Evolutionary conservation across 2,113 vertebrate genomes (phyloP), one percentile per base, ranked within the genome.

Genomic region (Blennius ocellaris): DNA sequence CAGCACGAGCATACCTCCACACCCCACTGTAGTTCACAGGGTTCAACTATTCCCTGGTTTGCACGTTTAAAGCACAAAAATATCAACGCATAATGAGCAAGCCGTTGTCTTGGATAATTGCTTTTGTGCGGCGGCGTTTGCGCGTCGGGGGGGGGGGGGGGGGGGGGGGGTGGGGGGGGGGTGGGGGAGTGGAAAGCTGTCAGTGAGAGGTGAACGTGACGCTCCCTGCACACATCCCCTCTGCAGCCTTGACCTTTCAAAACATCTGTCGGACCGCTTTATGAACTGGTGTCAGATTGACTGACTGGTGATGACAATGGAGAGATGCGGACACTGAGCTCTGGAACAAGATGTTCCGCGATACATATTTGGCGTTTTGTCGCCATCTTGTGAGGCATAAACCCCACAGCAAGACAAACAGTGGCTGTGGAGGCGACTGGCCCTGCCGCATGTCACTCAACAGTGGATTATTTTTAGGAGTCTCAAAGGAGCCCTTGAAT

Each of bases 331-430:
- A 3, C 3, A 37, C 36, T 2, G 53, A 9, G 21, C 37, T 47
- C 40, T 50, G 8, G 73, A 55, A 85, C 81, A 78, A 11, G 6
- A 38, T 73, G 80, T 77, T 55, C 69, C 21, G 0, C 16, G 9
- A 9, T 61, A 6, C 11, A 37, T 11, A 11, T 11, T 39, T 44
- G 16, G 37, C 36, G 0, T 17, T 66, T 52, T 87, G 87, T 70
- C 71, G 56, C 85, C 88, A 85, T 79, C 90, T 78, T 11, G 75
- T 86, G 91, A 69, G 17, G 0, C 0, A 38, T 37, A 73, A 2
- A 16, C 1, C 7, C 1, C 1, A 54, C 11, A 16, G 47, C 73
- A 77, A 72, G 12, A 45, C n/a, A 12, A 44, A 45, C 45, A 1
- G 11, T 2, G 11, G 39, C 47, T 11, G 40, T 21, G n/a, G 5